Base-by-base conservation (phyloP, 2,888 invertebrate genomes). In the Ecliptopera silaceata region DNA sequence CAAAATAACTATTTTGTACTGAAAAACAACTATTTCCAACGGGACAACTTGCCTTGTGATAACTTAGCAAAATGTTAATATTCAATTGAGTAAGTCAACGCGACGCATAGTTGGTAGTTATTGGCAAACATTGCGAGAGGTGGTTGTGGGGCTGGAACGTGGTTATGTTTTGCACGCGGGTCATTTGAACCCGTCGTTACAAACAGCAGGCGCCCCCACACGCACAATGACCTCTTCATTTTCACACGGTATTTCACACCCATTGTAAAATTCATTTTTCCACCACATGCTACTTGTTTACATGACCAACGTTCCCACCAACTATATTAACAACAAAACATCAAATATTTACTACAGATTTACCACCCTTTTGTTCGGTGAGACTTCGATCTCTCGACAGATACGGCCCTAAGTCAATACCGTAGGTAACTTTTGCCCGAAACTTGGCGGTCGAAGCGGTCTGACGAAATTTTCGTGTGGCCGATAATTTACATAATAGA, bases 401-500 rank as follows among this genome's bases (percentile, higher is more conserved):
- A 84, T 85, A 82, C 71, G 69, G 63, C 73, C 75, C 74, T 78
- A 77, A 84, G 84, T 86, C 83, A 84, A 88, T 87, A 86, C 79
- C 74, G 76, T 26, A 26, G 26, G 26, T 77, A 87, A 89, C 80
- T 88, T 86, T 80, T 75, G 71, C 72, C 78, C 79, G 70, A 77
- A 88, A 88, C 87, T 87, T 85, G 78, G 78, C 74, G 80, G 77
- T 82, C 84, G 75, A 81, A 79, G 78, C 80, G 86, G 82, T 80
- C 80, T 80, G 81, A 75, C 71, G 70, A 84, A 87, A 90, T 80
- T 89, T 90, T 85, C 83, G 81, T 86, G 82, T 83, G 82, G 80
- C 79, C 84, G 84, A 88, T 88, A 88, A 89, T 91, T 90, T 90
- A 86, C 90, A 89, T 90, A 90, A 90, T 89, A 88, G 87, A 87